Evolutionary conservation across 1,140 invertebrate genomes (phyloP), one percentile per base, ranked within the genome.

Genomic region (Paraescarpia echinospica): DNA sequence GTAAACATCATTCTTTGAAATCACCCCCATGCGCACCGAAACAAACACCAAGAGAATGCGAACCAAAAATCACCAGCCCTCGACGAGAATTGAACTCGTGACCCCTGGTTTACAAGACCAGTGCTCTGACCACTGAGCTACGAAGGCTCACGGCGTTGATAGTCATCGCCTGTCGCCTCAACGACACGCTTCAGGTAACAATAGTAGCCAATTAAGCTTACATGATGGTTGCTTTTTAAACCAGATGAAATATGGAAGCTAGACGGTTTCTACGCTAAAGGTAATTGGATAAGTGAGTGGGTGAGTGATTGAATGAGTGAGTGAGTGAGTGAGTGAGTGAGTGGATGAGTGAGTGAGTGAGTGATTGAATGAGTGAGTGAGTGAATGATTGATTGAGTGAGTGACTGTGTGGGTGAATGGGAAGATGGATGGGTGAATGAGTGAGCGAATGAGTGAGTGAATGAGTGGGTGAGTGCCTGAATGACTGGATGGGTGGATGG

Each of bases 1-100:
- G n/a, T n/a, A n/a, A n/a, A n/a, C n/a, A n/a, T n/a, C n/a, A n/a
- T n/a, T n/a, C n/a, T n/a, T n/a, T n/a, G n/a, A n/a, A n/a, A n/a
- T n/a, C n/a, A n/a, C n/a, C n/a, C n/a, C n/a, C n/a, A n/a, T n/a
- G n/a, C n/a, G n/a, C n/a, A n/a, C n/a, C n/a, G n/a, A 41, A 12
- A 41, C 41, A 4, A 41, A 6, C 41, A 6, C 4, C 12, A 4
- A 41, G 4, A 41, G 59, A 77, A 27, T 14, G 59, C 2, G 8
- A 2, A 77, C 4, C 14, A 77, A 77, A 77, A 77, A 77, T 2
- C 22, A 18, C 14, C 22, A n/a, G 59, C 59, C 59, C 59, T 18
- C 59, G 59, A 77, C 59, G 59, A 77, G 59, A 77, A 77, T 77
- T 77, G 59, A 77, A 77, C 59, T 77, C 59, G 59, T 77, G 59